phyloP scores from a whole-genome alignment of 2,888 invertebrate species.

The Caenorhabditis panamensis region DNA sequence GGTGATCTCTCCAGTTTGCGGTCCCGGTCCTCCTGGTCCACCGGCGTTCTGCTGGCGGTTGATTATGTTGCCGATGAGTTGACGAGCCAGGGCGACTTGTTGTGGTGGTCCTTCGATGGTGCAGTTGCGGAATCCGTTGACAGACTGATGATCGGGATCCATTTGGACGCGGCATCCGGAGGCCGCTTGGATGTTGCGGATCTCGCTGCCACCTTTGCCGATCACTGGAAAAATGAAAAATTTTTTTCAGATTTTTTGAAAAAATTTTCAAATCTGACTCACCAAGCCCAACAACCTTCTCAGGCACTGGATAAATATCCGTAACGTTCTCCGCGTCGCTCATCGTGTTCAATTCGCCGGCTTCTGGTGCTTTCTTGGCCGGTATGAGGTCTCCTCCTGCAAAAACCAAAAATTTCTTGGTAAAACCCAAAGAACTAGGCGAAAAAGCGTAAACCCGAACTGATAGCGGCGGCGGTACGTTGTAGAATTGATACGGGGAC shows the following conservation, averaged over 20 bases:
- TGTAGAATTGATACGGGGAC: too few species aligned
- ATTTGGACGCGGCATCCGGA: conserved; percentile 97
- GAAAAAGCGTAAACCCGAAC: too few species aligned
- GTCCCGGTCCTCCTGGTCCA: neutral
- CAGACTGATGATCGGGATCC: conserved; percentile 84
- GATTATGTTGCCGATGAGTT: conserved; percentile 86
- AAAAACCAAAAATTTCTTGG: neutral
- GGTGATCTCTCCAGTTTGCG: conserved; percentile 69
- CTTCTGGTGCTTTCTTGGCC: conserved; percentile 47
- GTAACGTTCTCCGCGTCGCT: conserved; percentile 27
- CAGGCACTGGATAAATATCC: conserved; percentile 50
- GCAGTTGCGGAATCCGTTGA: conserved; percentile 56
- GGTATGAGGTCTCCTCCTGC: conserved; percentile 42
- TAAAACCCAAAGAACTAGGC: neutral
- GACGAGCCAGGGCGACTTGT: conserved; percentile 82
- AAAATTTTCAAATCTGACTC: neutral
- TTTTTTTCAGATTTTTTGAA: neutral
- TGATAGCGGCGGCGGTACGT: too few species aligned
- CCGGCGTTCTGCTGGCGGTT: neutral
- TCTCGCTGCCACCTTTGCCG: conserved; percentile 96
- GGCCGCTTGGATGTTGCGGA: conserved; percentile 93
- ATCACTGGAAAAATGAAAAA: conserved; percentile 85
- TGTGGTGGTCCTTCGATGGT: conserved; percentile 65
- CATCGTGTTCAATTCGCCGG: conserved; percentile 40
- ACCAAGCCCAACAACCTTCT: conserved; percentile 54